phyloP scores from a whole-genome alignment of 1,140 invertebrate species.

The Rhopalosiphum maidis region DNA sequence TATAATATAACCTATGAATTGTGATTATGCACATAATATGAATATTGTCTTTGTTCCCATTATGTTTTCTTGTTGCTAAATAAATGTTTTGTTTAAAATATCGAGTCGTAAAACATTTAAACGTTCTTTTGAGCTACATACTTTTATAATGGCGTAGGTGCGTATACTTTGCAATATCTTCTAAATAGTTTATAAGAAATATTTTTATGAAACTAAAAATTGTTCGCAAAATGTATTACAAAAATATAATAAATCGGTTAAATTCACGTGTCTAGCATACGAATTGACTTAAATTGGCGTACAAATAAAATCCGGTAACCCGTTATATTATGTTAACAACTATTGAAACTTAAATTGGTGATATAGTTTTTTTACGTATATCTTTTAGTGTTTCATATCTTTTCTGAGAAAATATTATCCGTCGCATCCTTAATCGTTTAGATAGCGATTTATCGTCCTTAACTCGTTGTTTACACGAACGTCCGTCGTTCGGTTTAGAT shows the following conservation, averaged over 20 bases:
- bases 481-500: neutral
- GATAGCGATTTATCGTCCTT: neutral
- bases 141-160: neutral
- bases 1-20: neutral
- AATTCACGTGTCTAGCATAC: neutral
- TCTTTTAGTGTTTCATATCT: neutral
- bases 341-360: no score
- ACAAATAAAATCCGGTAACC: neutral
- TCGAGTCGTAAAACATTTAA: neutral
- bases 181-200: neutral
- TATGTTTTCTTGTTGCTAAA: neutral
- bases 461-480: neutral
- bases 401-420: neutral
- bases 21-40: neutral
- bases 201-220: neutral
- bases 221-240: neutral
- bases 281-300: neutral
- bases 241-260: no score
- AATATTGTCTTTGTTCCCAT: neutral
- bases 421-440: neutral
- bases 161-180: no score
- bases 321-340: neutral
- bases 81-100: slow-evolving; percentile 9
- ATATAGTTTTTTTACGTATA: neutral
- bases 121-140: neutral